Percentiles rank a stretch among this genome's conserved stretches.
Evolutionary conservation across 1,140 invertebrate genomes (phyloP).

Genomic region (Drosophila parabipectinata): DNA sequence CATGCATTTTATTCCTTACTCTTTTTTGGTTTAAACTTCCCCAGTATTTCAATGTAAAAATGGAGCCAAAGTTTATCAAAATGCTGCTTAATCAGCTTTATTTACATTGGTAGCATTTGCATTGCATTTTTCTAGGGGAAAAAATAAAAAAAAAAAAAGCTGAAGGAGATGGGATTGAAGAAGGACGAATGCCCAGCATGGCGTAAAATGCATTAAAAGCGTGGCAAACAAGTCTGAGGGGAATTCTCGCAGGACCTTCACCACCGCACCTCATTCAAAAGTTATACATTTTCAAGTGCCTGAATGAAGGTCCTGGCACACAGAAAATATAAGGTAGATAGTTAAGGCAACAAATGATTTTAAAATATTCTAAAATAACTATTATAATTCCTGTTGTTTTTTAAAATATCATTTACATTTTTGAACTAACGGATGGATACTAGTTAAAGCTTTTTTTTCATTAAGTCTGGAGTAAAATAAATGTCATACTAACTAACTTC

Average conservation of each 20-base stretch:
- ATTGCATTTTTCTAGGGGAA: constrained; percentile 60
- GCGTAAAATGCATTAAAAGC: constrained; percentile 80
- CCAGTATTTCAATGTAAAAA: constrained; percentile 34
- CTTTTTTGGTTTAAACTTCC: neutral
- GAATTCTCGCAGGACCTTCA: constrained; percentile 30
- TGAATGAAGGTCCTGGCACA: constrained; percentile 40
- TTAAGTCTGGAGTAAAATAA: too few relatives aligned
- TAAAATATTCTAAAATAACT: neutral
- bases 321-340: neutral
- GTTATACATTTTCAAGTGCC: constrained; percentile 79
- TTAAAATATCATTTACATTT: too few relatives aligned
- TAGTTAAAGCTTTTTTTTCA: too few relatives aligned
- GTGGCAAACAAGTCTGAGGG: constrained; percentile 60
- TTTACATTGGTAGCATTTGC: constrained; percentile 69
- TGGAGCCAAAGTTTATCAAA: constrained; percentile 45
- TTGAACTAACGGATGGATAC: too few relatives aligned
- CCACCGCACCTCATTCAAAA: constrained; percentile 52
- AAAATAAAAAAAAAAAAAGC: constrained; percentile 24
- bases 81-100: constrained; percentile 75
- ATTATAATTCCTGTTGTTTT: neutral
- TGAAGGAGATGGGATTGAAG: constrained; percentile 7
- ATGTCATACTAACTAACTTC: too few relatives aligned
- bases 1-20: constrained; percentile 14
- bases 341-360: too few relatives aligned
- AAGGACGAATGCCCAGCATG: constrained; percentile 28